phyloP scores from a whole-genome alignment of 2,113 vertebrate genomes.

The Girardinichthys multiradiatus region DNA sequence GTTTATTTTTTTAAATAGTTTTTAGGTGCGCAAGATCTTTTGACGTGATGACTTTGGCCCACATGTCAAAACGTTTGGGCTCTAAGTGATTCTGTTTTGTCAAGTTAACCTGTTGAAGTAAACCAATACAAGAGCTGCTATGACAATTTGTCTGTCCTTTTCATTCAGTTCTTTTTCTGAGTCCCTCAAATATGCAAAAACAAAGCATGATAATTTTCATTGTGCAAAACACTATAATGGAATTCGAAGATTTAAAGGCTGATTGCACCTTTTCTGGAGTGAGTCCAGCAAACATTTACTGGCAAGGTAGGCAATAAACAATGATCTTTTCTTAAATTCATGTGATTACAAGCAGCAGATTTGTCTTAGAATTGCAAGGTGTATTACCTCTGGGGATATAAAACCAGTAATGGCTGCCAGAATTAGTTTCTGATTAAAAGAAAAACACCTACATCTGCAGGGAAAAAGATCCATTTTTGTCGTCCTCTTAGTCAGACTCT shows the following conservation, averaged over 20 bases:
- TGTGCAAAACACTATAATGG: neutral
- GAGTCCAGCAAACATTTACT: constrained; percentile 11
- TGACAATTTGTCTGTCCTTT: no score
- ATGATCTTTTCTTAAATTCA: constrained; percentile 19
- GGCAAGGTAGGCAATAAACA: constrained; percentile 16
- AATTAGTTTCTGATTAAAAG: neutral
- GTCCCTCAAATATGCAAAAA: neutral
- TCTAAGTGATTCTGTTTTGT: no score
- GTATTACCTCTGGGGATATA: neutral
- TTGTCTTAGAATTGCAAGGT: neutral
- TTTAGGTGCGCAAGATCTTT: no score
- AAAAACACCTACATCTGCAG: neutral
- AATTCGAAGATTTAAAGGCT: constrained; percentile 15
- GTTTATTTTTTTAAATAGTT: no score
- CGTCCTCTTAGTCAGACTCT: constrained; percentile 1
- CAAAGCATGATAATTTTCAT: neutral
- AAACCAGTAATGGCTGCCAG: constrained; percentile 10
- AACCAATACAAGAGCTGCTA: no score
- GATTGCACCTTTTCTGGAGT: constrained; percentile 17
- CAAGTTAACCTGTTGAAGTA: no score
- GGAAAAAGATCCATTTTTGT: neutral
- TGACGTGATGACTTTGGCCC: no score
- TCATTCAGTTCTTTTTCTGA: no score
- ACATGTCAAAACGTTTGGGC: no score
- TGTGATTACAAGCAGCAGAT: constrained; percentile 31